phyloP scores from a whole-genome alignment of 2,113 vertebrate genomes.

The Cricetomys ansorgei region DNA sequence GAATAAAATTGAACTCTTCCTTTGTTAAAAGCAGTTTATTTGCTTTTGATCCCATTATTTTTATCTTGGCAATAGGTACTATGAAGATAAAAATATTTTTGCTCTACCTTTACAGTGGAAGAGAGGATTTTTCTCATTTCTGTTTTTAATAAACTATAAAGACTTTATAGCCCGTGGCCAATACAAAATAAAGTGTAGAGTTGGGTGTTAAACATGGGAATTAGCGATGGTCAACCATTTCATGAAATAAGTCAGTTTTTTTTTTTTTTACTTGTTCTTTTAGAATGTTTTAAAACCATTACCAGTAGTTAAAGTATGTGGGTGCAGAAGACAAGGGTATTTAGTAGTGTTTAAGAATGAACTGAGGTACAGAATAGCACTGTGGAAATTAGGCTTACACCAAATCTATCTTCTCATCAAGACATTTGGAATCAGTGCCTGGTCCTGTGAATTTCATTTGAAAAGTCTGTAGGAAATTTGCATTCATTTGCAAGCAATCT shows the following conservation, averaged over 20 bases:
- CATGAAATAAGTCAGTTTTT: not conserved
- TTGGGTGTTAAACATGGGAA: too few relatives aligned
- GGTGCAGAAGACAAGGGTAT: not conserved
- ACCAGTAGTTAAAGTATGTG: not conserved
- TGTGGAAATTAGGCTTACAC: constrained; percentile 41
- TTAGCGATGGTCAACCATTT: not conserved
- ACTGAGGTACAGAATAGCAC: not conserved
- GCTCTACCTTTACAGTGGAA: not conserved
- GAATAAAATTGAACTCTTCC: not conserved
- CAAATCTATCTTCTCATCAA: not conserved
- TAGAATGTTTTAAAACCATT: too few relatives aligned
- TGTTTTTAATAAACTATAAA: not conserved
- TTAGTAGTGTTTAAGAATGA: not conserved
- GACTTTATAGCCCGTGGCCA: too few relatives aligned
- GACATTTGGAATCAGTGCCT: not conserved
- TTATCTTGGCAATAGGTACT: not conserved
- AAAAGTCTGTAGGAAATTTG: not conserved
- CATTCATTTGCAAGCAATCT: not conserved
- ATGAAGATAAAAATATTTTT: not conserved
- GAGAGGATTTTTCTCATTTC: not conserved
- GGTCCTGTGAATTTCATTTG: not conserved
- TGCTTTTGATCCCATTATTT: not conserved
- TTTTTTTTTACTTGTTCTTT: not conserved
- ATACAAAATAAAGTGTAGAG: not conserved
- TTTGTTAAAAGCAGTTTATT: not conserved